Evolutionary conservation across 2,113 vertebrate genomes (phyloP).

Genomic region (Cebidichthys violaceus): DNA sequence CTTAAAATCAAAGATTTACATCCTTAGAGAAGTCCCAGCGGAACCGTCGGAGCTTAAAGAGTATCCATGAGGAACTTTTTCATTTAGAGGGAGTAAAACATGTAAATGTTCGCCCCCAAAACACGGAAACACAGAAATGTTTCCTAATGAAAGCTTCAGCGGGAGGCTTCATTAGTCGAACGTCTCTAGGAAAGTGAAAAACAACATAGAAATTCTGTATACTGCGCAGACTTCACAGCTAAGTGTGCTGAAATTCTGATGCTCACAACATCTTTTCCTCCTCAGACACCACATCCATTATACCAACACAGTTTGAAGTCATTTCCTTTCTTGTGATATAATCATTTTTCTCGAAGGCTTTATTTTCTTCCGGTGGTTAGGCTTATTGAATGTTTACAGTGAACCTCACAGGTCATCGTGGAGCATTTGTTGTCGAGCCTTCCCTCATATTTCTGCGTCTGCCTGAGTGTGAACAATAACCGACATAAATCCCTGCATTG

Average conservation of each 20-base stretch:
- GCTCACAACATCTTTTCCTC: slow-evolving; percentile 23
- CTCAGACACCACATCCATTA: slow-evolving; percentile 36
- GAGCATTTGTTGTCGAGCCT: slow-evolving; percentile 38
- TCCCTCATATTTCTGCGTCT: slow-evolving; percentile 37
- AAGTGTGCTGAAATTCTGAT: slow-evolving; percentile 29
- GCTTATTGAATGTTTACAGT: slow-evolving; percentile 52
- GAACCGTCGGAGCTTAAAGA: slow-evolving; percentile 37
- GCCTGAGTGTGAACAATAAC: slow-evolving; percentile 52
- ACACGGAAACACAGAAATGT: slow-evolving; percentile 57
- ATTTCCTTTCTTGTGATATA: slow-evolving; percentile 33
- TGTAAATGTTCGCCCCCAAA: slow-evolving; percentile 55
- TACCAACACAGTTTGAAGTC: slow-evolving; percentile 15
- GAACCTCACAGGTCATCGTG: slow-evolving; percentile 45
- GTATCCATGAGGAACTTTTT: slow-evolving; percentile 48
- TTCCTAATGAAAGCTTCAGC: slow-evolving; percentile 64
- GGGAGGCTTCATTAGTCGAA: slow-evolving; percentile 66
- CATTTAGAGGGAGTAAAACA: slow-evolving; percentile 57
- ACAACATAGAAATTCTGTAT: slow-evolving; percentile 40
- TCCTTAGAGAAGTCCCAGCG: slow-evolving; percentile 27
- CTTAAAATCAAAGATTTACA: slow-evolving; percentile 51
- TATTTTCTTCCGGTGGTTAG: slow-evolving; percentile 31
- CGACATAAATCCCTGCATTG: slow-evolving; percentile 61
- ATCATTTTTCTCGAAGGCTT: slow-evolving; percentile 29
- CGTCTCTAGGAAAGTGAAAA: slow-evolving; percentile 58
- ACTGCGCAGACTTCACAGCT: slow-evolving; percentile 27